A percentile compares a stretch with the other conserved stretches of the same genome.
phyloP scores from a whole-genome alignment of 2,888 invertebrate genomes.

The Coelogynopora nodosa region DNA sequence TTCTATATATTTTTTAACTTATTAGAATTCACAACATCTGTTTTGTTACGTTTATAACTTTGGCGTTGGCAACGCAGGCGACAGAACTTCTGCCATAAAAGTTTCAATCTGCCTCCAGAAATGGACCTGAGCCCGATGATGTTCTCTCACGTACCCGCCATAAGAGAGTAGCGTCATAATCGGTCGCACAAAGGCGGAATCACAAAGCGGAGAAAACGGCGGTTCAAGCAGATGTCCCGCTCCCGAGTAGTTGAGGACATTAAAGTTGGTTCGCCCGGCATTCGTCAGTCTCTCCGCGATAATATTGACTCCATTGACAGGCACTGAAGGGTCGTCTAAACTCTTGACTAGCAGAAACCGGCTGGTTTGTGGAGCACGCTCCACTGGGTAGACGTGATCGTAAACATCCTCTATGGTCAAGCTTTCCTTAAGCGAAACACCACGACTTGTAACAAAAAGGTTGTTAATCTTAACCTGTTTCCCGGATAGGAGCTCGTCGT shows the following conservation, averaged over 20 bases:
- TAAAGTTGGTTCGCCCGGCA: background rate
- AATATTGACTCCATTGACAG: background rate
- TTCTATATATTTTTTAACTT: no score
- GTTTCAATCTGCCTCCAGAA: no score
- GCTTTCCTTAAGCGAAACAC: background rate
- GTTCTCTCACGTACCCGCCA: slow-evolving; percentile 1
- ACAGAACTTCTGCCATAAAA: no score
- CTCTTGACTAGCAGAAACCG: slow-evolving; percentile 8
- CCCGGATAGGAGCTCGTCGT: background rate
- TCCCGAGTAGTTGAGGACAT: slow-evolving; percentile 48
- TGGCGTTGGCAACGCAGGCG: no score
- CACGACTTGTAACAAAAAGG: background rate
- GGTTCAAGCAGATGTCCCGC: slow-evolving; percentile 56
- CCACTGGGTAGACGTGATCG: slow-evolving; percentile 33
- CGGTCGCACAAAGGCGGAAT: background rate
- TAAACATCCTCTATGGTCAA: background rate
- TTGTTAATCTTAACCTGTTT: background rate
- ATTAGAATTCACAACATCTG: no score
- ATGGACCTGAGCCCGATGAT: slow-evolving; percentile 33
- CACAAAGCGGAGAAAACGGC: slow-evolving; percentile 51
- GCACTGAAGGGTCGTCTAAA: slow-evolving; percentile 36
- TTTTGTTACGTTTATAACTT: no score
- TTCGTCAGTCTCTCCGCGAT: slow-evolving; percentile 31
- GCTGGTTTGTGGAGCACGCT: background rate
- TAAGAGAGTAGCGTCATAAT: background rate